A percentile compares a stretch with the other conserved stretches of the same genome.
These are phyloP conservation scores for Apamea crenata DNA, from an alignment of 2,888 invertebrate species.

Conservation along the genomic window DNA sequence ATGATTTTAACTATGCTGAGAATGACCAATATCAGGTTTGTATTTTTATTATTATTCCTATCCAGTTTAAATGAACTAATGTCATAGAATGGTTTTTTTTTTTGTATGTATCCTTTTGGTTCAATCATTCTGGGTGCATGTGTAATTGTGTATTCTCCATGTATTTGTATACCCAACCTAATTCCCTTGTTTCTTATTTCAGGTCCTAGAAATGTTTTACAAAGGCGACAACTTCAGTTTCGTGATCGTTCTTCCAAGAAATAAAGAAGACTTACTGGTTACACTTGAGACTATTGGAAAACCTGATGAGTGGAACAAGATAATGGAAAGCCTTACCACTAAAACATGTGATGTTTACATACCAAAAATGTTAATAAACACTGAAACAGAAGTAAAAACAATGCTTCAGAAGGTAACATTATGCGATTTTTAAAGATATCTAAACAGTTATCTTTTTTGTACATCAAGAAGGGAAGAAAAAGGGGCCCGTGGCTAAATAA, in stretches of 20 bases:
- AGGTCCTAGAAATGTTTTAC: conserved; percentile 73
- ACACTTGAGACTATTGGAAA: conserved; percentile 55
- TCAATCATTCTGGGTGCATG: background rate
- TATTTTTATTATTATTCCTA: background rate
- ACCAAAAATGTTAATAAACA: conserved; percentile 67
- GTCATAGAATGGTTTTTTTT: no score
- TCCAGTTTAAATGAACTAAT: background rate
- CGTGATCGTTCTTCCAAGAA: conserved; percentile 68
- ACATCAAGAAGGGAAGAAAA: no score
- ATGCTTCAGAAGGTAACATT: conserved; percentile 69
- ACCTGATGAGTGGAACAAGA: conserved; percentile 45
- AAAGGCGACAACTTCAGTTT: conserved; percentile 68
- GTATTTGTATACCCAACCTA: background rate
- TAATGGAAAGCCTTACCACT: conserved; percentile 35
- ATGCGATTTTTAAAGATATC: background rate
- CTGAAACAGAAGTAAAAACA: conserved; percentile 63
- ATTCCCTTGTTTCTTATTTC: conserved; percentile 45
- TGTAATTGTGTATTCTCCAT: background rate
- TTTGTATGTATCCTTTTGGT: background rate
- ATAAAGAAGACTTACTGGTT: conserved; percentile 47
- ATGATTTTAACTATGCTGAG: conserved; percentile 61
- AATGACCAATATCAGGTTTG: conserved; percentile 60
- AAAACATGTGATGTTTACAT: conserved; percentile 63
- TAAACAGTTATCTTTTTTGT: background rate
- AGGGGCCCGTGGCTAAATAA: no score